These are phyloP conservation scores for Actenoides lindsayi DNA, from an alignment of 2,113 vertebrate genomes.

Conservation along the genomic window DNA sequence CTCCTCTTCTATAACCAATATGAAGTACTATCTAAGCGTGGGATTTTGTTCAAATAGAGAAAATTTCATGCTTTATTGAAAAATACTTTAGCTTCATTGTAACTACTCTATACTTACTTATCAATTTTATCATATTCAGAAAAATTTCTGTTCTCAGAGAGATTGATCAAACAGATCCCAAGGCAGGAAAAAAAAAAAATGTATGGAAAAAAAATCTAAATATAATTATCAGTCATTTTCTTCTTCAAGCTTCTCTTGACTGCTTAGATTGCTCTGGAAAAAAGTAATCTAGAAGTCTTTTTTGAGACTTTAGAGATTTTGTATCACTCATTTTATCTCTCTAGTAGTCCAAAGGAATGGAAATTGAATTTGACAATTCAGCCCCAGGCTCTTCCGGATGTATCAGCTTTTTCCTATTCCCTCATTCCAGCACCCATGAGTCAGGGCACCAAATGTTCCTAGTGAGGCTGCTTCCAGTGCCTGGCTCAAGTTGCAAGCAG, in stretches of 20 bases:
- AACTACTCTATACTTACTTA: background rate
- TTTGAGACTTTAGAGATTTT: constrained; percentile 29
- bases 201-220: background rate
- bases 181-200: background rate
- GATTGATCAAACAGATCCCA: background rate
- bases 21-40: background rate
- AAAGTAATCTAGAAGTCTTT: background rate
- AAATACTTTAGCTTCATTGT: background rate
- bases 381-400: constrained; percentile 63
- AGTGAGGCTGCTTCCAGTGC: constrained; percentile 55
- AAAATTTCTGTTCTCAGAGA: background rate
- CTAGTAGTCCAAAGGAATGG: constrained; percentile 52
- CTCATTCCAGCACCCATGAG: constrained; percentile 67
- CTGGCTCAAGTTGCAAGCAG: constrained; percentile 45
- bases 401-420: constrained; percentile 58
- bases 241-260: background rate
- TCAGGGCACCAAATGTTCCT: constrained; percentile 73
- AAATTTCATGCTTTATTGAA: background rate
- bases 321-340: constrained; percentile 6
- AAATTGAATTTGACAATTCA: constrained; percentile 64
- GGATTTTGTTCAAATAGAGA: background rate
- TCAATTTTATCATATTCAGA: background rate
- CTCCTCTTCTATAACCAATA: background rate
- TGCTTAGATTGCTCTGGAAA: background rate
- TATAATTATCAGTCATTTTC: background rate